phyloP scores from a whole-genome alignment of 2,113 vertebrate genomes.

The Xyrauchen texanus region DNA sequence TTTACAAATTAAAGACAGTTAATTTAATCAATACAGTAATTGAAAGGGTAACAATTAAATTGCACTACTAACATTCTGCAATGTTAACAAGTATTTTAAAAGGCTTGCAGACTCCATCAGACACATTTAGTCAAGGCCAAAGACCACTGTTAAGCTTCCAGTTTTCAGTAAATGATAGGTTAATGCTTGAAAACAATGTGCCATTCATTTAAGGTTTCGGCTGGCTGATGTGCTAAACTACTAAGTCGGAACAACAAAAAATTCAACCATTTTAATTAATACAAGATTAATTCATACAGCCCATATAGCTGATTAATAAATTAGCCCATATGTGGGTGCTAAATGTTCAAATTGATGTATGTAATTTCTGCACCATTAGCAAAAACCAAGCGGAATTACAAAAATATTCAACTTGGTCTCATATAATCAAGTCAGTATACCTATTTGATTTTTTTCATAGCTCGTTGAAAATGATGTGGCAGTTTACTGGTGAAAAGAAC shows the following conservation, averaged over 20 bases:
- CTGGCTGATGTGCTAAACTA: slow-evolving; percentile 5
- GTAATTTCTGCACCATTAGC: no score
- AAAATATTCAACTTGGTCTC: no score
- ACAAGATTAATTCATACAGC: no score
- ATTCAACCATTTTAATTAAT: neutral
- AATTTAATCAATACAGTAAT: slow-evolving; percentile 93
- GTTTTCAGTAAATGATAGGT: slow-evolving; percentile 87
- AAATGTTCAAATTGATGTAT: no score
- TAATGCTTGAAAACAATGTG: slow-evolving; percentile 76
- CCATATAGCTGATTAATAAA: no score
- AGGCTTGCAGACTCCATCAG: slow-evolving; percentile 70
- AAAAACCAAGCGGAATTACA: no score
- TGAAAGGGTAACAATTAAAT: slow-evolving; percentile 82
- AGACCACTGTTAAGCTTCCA: slow-evolving; percentile 76
- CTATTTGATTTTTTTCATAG: no score
- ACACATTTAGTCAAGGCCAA: slow-evolving; percentile 76
- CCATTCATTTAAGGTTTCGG: slow-evolving; percentile 60
- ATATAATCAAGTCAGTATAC: no score
- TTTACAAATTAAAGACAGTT: slow-evolving; percentile 83
- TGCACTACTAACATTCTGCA: slow-evolving; percentile 75
- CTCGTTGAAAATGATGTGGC: no score
- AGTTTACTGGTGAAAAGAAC: no score
- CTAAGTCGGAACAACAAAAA: neutral
- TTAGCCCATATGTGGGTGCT: no score
- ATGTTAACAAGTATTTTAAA: slow-evolving; percentile 72